Conservation (phyloP, 2,113 vertebrate species). For the Pterocles burchelli region DNA sequence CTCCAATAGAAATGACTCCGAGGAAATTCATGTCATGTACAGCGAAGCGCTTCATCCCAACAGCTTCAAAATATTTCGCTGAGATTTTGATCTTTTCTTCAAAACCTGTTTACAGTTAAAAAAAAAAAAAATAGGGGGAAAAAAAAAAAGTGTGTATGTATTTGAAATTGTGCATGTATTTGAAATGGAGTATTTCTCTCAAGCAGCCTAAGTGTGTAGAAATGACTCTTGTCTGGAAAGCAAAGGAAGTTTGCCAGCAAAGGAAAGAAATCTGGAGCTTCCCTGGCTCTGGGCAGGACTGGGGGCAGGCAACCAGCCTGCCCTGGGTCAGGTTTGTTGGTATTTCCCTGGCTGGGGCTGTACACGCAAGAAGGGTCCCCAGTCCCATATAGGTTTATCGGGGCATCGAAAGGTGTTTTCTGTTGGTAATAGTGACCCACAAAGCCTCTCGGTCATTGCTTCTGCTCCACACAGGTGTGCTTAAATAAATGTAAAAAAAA, state of each 20-base stretch:
- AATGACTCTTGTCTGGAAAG: not conserved
- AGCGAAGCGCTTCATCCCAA: not conserved
- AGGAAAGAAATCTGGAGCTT: not conserved
- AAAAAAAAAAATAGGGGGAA: not conserved
- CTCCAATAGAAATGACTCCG: not conserved
- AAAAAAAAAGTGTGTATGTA: not conserved
- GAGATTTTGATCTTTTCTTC: conserved; percentile 64
- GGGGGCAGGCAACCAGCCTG: accelerated
- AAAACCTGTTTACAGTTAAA: conserved; percentile 42
- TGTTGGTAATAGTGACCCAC: not conserved
- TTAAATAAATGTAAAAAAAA: not conserved
- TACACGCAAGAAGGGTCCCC: not conserved
- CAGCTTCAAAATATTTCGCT: conserved; percentile 30
- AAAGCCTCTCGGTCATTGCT: not conserved
- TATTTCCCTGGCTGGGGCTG: too few species aligned
- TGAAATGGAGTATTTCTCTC: not conserved
- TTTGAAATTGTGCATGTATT: not conserved
- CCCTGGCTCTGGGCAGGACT: not conserved
- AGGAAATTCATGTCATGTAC: conserved; percentile 35
- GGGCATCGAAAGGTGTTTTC: not conserved
- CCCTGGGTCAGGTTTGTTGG: too few species aligned
- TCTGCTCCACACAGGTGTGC: not conserved
- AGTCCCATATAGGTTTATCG: accelerated
- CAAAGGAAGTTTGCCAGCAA: not conserved
- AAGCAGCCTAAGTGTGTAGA: not conserved